phyloP scores from a whole-genome alignment of 2,797 vertebrate species.

The Alectoris magna region DNA sequence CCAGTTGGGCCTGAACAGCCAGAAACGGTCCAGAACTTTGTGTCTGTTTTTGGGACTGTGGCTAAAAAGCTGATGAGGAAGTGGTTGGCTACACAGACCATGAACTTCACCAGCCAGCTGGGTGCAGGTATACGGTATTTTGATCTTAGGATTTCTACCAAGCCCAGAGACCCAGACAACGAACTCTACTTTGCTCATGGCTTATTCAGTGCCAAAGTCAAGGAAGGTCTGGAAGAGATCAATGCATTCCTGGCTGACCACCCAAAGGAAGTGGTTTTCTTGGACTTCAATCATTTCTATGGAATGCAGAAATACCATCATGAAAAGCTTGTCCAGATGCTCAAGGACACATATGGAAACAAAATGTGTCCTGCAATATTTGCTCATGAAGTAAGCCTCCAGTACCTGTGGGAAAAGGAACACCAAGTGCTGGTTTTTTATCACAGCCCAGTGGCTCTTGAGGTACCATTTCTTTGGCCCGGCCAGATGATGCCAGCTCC shows the following conservation, averaged over 20 bases:
- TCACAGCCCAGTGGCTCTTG: slow-evolving; percentile 95
- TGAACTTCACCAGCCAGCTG: slow-evolving; percentile 95
- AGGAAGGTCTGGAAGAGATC: slow-evolving; percentile 96
- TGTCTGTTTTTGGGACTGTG: slow-evolving; percentile 96
- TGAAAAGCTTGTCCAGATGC: slow-evolving; percentile 96
- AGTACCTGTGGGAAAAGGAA: slow-evolving; percentile 97
- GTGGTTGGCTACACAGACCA: slow-evolving; percentile 97
- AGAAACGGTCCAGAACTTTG: slow-evolving; percentile 98
- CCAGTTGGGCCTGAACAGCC: slow-evolving; percentile 97
- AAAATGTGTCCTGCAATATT: slow-evolving; percentile 96
- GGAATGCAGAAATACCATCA: slow-evolving; percentile 98
- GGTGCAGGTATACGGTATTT: slow-evolving; percentile 97
- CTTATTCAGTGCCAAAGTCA: slow-evolving; percentile 97
- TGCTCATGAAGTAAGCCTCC: slow-evolving; percentile 94
- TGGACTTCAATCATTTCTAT: slow-evolving; percentile 99
- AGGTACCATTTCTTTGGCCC: slow-evolving; percentile 96
- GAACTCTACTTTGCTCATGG: slow-evolving; percentile 98
- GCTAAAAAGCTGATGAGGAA: slow-evolving; percentile 99
- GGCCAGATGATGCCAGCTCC: slow-evolving; percentile 99
- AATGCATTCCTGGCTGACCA: slow-evolving; percentile 90
- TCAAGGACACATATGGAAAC: slow-evolving; percentile 92
- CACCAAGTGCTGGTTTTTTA: slow-evolving; percentile 97
- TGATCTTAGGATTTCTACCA: slow-evolving; percentile 97
- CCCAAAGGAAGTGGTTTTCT: slow-evolving; percentile 92
- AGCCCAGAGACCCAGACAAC: slow-evolving; percentile 96